phyloP scores from a whole-genome alignment of 2,113 vertebrate species.

The Dasypus novemcinctus region DNA sequence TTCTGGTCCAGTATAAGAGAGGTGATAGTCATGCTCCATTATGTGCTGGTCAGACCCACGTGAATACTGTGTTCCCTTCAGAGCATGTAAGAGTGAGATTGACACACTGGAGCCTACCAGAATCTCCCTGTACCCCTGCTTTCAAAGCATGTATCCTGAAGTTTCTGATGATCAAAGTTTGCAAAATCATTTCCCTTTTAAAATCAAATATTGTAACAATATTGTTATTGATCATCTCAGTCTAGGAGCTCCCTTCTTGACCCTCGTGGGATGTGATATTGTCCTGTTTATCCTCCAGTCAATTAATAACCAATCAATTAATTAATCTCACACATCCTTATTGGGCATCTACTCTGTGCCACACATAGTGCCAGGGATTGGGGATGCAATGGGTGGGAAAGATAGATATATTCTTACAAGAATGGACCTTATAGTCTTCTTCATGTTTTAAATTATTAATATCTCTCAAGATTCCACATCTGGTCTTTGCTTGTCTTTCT shows the following conservation, averaged over 20 bases:
- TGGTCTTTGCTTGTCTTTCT: not conserved
- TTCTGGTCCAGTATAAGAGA: not conserved
- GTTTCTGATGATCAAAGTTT: not conserved
- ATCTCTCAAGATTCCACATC: not conserved
- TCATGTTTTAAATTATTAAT: not conserved
- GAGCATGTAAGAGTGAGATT: not conserved
- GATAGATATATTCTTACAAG: not conserved
- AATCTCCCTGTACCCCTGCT: not conserved
- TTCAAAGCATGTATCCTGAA: not conserved
- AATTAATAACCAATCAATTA: not conserved
- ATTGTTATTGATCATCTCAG: not conserved
- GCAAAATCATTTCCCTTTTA: not conserved
- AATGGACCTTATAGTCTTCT: not conserved
- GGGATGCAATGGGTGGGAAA: not conserved
- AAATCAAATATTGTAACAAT: not conserved
- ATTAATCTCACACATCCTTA: not conserved
- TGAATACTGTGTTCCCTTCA: not conserved
- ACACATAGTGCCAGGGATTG: not conserved
- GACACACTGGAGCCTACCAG: not conserved
- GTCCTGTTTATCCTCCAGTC: not conserved
- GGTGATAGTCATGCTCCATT: accelerated
- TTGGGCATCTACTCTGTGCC: not conserved
- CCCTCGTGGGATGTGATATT: not conserved
- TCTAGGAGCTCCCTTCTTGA: not conserved
- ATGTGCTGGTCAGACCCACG: too few species aligned